Base-by-base conservation (phyloP, 2,888 invertebrate genomes). In the Conops quadrifasciatus region DNA sequence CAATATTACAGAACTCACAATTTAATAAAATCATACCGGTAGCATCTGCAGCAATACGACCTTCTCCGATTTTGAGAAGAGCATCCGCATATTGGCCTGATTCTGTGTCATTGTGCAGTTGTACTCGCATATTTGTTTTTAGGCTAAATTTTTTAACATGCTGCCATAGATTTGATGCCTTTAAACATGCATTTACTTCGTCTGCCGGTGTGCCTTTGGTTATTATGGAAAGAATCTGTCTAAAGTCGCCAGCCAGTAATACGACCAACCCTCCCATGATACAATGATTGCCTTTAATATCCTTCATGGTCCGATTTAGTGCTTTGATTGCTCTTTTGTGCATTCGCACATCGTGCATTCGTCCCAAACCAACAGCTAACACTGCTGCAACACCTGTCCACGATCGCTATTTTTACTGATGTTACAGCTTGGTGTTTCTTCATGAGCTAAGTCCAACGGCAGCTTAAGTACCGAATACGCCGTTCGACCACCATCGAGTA, bases 241-340 rank as follows among this genome's bases (percentile, higher is more conserved):
- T 47, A 47, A 47, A 47, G 15, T 47, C 47, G 15, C 47, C 47
- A 47, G 47, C 47, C 15, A 47, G 15, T 47, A 47, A 15, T 15
- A 47, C 47, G 11, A 47, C 47, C 47, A 47, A 13, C 47, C 47
- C 47, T 47, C 47, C 47, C 47, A 47, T 47, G 47, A 47, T 47
- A 47, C 15, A 13, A 13, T 47, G 47, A 26, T 75, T 76, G 1
- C 30, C 59, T 11, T 71, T 67, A 16, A 75, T 19, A 68, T 76
- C 75, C 74, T 75, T 24, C 26, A 74, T 16, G 1, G 71, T 75
- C 69, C 72, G n/a, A 60, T n/a, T 75, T 64, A 74, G 66, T 13
- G 75, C 74, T 43, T 72, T 49, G 15, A 74, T 7, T 30, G 70
- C 26, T 28, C 47, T 36, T 49, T 71, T 72, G 28, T 72, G 66